phyloP scores from a whole-genome alignment of 2,888 invertebrate species.

The Andricus quercusramuli region DNA sequence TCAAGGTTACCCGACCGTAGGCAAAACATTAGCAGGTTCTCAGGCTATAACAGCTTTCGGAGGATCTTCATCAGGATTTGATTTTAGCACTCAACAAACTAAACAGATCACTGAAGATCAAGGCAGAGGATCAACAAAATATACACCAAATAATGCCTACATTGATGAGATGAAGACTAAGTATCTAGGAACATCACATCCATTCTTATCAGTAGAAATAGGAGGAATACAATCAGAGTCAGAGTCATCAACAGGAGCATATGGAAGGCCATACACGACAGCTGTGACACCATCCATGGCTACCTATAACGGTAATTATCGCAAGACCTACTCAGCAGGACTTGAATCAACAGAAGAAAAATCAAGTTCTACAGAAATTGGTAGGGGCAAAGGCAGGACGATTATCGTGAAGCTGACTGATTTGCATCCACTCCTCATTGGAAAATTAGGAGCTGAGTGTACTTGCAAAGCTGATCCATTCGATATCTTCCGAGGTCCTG shows the following conservation, averaged over 20 bases:
- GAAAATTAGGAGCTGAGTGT: slow-evolving; percentile 87
- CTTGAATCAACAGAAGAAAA: slow-evolving; percentile 61
- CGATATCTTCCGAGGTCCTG: slow-evolving; percentile 68
- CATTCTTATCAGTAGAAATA: slow-evolving; percentile 36
- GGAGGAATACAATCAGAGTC: slow-evolving; percentile 47
- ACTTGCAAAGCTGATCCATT: slow-evolving; percentile 81
- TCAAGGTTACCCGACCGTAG: slow-evolving; percentile 45
- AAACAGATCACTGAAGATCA: slow-evolving; percentile 54
- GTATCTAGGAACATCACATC: slow-evolving; percentile 44
- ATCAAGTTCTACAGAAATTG: slow-evolving; percentile 9
- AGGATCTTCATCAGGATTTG: slow-evolving; percentile 43
- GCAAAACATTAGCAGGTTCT: slow-evolving; percentile 45
- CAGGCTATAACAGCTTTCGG: slow-evolving; percentile 38
- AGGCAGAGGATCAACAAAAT: slow-evolving; percentile 66
- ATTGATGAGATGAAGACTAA: slow-evolving; percentile 53
- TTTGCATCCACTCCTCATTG: slow-evolving; percentile 85
- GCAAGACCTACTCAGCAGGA: slow-evolving; percentile 51
- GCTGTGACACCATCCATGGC: slow-evolving; percentile 56
- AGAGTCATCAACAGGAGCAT: background rate
- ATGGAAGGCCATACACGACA: slow-evolving; percentile 44
- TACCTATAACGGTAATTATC: slow-evolving; percentile 62
- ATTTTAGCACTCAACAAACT: background rate
- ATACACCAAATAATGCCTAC: slow-evolving; percentile 60
- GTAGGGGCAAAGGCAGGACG: slow-evolving; percentile 74
- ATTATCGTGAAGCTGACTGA: slow-evolving; percentile 86